These are phyloP conservation scores for Monoplex corrugatus DNA, from an alignment of 2,888 invertebrate species.

Conservation along the genomic window DNA sequence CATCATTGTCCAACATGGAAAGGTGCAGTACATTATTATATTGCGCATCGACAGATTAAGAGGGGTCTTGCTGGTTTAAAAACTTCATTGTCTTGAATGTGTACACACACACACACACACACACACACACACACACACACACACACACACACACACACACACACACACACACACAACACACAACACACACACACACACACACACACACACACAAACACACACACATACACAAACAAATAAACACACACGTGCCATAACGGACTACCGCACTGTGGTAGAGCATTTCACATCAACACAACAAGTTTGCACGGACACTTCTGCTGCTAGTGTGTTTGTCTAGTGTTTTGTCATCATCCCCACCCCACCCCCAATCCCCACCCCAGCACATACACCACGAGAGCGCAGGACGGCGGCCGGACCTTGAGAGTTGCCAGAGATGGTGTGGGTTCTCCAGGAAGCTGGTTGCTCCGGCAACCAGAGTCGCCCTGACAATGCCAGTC, in stretches of 20 bases:
- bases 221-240: neutral
- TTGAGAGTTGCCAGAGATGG: no score
- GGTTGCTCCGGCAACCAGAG: no score
- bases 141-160: conserved; percentile 9
- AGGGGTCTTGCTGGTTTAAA: conserved; percentile 1
- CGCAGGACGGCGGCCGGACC: no score
- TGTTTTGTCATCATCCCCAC: neutral
- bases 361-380: neutral
- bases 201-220: conserved; percentile 8
- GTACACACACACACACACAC: neutral
- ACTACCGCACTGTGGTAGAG: neutral
- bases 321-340: conserved; percentile 10
- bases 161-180: neutral
- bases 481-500: no score
- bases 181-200: conserved; percentile 18
- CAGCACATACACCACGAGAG: neutral
- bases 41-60: no score
- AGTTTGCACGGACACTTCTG: neutral
- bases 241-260: neutral
- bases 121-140: neutral
- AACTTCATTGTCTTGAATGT: neutral
- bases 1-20: neutral
- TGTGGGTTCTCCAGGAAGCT: no score
- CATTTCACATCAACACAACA: neutral
- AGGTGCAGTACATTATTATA: no score